Evolutionary conservation across 2,797 vertebrate genomes (phyloP), one percentile per base, ranked within the genome.

Genomic region (Enteromius argenteus): DNA sequence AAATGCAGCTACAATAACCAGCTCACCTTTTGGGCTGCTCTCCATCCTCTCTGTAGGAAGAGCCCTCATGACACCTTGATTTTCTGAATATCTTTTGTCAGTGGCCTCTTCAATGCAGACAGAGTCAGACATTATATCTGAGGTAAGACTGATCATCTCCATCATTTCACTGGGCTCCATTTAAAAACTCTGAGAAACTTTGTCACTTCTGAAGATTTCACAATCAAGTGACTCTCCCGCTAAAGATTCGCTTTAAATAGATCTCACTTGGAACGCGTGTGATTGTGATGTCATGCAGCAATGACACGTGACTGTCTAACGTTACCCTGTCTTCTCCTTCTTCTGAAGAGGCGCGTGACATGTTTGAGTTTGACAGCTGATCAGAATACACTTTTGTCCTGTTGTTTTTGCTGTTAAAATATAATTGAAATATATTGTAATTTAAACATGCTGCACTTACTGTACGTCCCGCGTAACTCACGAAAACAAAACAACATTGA

Each of bases 251-350:
- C 35, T 37, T 37, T 37, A 35, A 35, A 35, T 35, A 4, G 3
- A 35, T 3, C 3, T 32, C 3, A 7, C 37, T 6, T 37, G 35
- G 37, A 37, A 6, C 37, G 5, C 35, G 5, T 37, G 37, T 37
- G 5, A 35, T 5, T 35, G 35, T 35, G 35, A 62, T 11, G 58
- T 60, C 32, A 2, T 35, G 32, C 2, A 35, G 35, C 4, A 35
- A 0, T 37, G 1, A 7, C 7, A 8, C 6, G 5, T 8, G 0
- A 39, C 7, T 7, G 7, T 0, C 19, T 51, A 15, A 23, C 9
- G 56, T 58, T n/a, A n/a, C n/a, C n/a, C n/a, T n/a, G n/a, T n/a
- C n/a, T n/a, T n/a, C n/a, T n/a, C n/a, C 6, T 5, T 35, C 2
- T 3, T 27, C 23, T 13, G 10, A n/a, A 58, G 5, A 1, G 10